Evolutionary conservation across 2,888 invertebrate species (phyloP).

Genomic region (Eledone cirrhosa): DNA sequence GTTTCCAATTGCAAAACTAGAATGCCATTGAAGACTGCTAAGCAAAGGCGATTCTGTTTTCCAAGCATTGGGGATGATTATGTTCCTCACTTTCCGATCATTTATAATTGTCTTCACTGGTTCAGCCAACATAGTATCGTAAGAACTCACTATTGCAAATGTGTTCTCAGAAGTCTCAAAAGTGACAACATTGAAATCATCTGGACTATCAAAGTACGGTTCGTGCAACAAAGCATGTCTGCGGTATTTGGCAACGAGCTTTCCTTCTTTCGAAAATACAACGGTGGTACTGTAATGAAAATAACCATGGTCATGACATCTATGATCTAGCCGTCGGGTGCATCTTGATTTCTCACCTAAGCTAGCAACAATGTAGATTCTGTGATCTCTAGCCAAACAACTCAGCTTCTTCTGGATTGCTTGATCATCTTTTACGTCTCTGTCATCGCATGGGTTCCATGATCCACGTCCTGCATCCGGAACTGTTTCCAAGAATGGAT

Average conservation of each 20-base stretch:
- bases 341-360: conserved; percentile 75
- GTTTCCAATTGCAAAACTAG: conserved; percentile 75
- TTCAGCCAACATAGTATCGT: conserved; percentile 80
- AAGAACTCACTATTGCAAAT: conserved; percentile 80
- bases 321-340: conserved; percentile 40
- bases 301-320: conserved; percentile 50
- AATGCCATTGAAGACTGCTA: conserved; percentile 70
- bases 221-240: conserved; percentile 70
- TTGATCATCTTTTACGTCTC: conserved; percentile 31
- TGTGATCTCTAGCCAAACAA: conserved; percentile 71
- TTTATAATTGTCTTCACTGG: conserved; percentile 74
- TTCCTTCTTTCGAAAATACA: conserved; percentile 78
- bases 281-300: conserved; percentile 80
- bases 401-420: conserved; percentile 64
- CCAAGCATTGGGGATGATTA: conserved; percentile 80
- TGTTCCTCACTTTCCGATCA: conserved; percentile 71
- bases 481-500: conserved; percentile 47
- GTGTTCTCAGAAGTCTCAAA: conserved; percentile 57
- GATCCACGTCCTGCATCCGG: conserved; percentile 64
- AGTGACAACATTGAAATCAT: conserved; percentile 40
- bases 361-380: conserved; percentile 78
- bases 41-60: conserved; percentile 78
- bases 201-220: conserved; percentile 66
- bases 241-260: conserved; percentile 76
- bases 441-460: conserved; percentile 55